Evolutionary conservation across 2,113 vertebrate species (phyloP), one percentile per base, ranked within the genome.

Genomic region (Epinephelus fuscoguttatus): DNA sequence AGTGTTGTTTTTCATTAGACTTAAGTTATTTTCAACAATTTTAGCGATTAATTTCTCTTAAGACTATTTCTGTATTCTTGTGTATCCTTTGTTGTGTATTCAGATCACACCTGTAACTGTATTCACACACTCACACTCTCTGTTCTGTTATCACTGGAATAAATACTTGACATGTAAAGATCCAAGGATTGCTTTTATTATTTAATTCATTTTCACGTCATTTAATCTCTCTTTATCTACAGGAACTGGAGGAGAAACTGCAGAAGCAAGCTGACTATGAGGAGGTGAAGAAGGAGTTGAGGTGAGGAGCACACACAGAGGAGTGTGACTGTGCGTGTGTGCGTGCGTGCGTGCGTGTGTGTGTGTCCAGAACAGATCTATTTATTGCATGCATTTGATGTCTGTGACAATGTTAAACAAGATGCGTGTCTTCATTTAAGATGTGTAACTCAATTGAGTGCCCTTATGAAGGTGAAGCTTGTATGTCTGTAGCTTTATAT

Each of bases 201-300:
- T 76, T 55, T 33, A 3, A 27, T 56, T 63, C 3, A 60, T 59
- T 61, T 13, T 33, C 5, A 55, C 64, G 4, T 56, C 13, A 66
- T 85, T 67, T 56, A 2, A 56, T 55, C 50, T 59, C 19, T 82
- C 19, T 82, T 79, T 84, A 84, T 94, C 88, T 91, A 18, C 94
- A 99, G 98, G 97, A 99, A 95, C 96, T 99, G 94, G 98, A 99
- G 96, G 97, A 98, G 94, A 99, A 99, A 88, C 94, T 99, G 90
- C 97, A 98, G 94, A 96, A 96, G 75, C 98, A 99, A 95, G 96
- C 96, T 49, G 98, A 99, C 94, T 99, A 99, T 91, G 98, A 99
- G 87, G 98, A 99, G 89, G 96, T 99, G 91, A 99, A 99, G 95
- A 99, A 99, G 92, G 98, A 99, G 91, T 91, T 99, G 88, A 98